A percentile compares a stretch with the other conserved stretches of the same genome.
phyloP scores from a whole-genome alignment of 1,140 invertebrate genomes.

The Cydia strobilella region DNA sequence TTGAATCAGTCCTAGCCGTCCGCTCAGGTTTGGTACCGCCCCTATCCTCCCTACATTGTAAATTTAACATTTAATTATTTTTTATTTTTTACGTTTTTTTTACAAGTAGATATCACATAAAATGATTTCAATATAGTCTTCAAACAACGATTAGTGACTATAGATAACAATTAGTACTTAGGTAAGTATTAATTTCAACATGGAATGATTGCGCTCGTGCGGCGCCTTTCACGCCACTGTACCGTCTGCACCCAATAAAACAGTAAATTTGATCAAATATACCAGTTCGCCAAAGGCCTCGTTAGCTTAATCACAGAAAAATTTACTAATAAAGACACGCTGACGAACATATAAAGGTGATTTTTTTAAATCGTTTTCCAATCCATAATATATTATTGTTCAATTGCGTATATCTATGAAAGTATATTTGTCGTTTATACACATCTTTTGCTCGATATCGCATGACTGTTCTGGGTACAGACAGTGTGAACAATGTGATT shows the following conservation, averaged over 20 bases:
- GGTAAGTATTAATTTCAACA: neutral
- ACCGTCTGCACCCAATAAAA: neutral
- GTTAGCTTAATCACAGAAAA: too few relatives aligned
- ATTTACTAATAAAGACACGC: too few relatives aligned
- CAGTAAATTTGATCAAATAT: too few relatives aligned
- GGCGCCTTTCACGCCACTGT: neutral
- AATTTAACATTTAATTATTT: conserved; percentile 23
- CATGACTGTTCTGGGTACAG: neutral
- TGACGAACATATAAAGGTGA: too few relatives aligned
- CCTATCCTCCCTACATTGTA: conserved; percentile 25
- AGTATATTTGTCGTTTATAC: too few relatives aligned
- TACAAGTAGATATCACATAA: conserved; percentile 24
- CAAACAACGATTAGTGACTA: conserved; percentile 17
- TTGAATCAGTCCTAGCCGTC: conserved; percentile 8
- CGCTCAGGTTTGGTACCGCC: neutral
- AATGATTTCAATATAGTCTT: conserved; percentile 20
- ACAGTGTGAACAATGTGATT: neutral
- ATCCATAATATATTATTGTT: too few relatives aligned
- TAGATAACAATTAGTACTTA: neutral
- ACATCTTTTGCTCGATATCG: too few relatives aligned
- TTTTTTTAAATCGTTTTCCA: too few relatives aligned
- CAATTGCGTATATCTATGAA: too few relatives aligned
- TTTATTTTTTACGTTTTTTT: conserved; percentile 11
- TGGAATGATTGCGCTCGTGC: neutral
- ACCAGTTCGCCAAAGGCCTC: too few relatives aligned